Conservation (phyloP, 2,888 invertebrate genomes). For the Malthinus flaveolus region DNA sequence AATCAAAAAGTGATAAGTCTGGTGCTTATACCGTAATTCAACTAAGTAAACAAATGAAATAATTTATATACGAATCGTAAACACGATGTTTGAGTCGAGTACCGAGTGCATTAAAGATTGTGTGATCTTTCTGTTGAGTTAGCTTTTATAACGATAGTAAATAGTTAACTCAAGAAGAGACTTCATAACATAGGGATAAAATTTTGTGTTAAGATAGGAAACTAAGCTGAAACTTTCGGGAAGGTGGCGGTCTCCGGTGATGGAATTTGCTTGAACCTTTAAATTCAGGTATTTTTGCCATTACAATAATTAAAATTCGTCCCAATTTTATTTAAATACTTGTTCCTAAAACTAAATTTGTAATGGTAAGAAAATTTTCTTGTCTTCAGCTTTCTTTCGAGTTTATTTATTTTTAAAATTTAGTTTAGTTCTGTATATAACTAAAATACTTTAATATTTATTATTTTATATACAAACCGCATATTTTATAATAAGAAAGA, state of each 20-base stretch:
- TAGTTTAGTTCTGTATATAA: conserved; percentile 21
- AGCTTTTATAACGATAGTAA: conserved; percentile 26
- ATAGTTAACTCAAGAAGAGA: conserved; percentile 37
- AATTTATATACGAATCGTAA: conserved; percentile 16
- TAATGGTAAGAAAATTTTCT: conserved; percentile 22
- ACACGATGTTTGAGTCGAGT: conserved; percentile 7
- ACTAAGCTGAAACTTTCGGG: conserved; percentile 41
- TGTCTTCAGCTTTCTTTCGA: conserved; percentile 7
- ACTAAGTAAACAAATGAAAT: conserved; percentile 21
- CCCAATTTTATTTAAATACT: conserved; percentile 1
- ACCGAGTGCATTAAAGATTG: conserved; percentile 14
- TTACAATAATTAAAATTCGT: conserved; percentile 36
- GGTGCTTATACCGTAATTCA: conserved; percentile 28
- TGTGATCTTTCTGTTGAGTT: conserved; percentile 45
- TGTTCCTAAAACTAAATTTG: conserved; percentile 15
- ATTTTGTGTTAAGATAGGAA: conserved; percentile 33
- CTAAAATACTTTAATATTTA: conserved; percentile 26
- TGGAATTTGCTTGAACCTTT: conserved; percentile 33
- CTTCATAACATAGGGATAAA: conserved; percentile 32
- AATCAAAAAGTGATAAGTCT: conserved; percentile 16
- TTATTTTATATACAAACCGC: conserved; percentile 24
- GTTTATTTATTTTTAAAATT: conserved; percentile 15
- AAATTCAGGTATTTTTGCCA: conserved; percentile 37
- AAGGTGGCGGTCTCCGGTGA: conserved; percentile 47
- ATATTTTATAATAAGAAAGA: conserved; percentile 13